These are phyloP conservation scores for Sander vitreus DNA, from an alignment of 2,113 vertebrate species.

Conservation along the genomic window DNA sequence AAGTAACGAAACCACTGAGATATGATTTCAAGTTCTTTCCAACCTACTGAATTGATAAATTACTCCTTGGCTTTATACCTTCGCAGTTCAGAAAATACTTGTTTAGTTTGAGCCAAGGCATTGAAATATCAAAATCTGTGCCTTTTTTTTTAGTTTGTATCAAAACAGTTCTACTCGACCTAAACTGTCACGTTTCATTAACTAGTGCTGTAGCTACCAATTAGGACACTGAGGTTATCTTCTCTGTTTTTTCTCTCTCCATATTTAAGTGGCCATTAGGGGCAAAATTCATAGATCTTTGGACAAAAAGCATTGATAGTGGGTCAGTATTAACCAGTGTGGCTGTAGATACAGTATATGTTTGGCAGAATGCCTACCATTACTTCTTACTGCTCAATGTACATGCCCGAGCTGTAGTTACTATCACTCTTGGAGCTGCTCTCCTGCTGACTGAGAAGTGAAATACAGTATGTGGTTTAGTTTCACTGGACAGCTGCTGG, in stretches of 20 bases:
- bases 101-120: background rate
- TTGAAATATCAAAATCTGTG: background rate
- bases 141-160: conserved; percentile 22
- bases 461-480: conserved; percentile 10
- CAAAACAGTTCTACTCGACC: background rate
- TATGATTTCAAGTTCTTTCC: background rate
- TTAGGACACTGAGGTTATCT: background rate
- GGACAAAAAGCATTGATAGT: background rate
- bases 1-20: background rate
- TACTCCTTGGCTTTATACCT: background rate
- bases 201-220: background rate
- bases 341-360: background rate
- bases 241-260: background rate
- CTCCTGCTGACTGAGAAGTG: conserved; percentile 14
- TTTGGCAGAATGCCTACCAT: background rate
- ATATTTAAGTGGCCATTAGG: background rate
- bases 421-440: conserved; percentile 10
- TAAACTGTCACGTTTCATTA: background rate
- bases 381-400: conserved; percentile 9
- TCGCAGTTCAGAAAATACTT: background rate
- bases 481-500: conserved; percentile 18
- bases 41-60: background rate
- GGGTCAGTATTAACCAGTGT: background rate
- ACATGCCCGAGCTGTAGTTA: background rate
- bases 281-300: background rate